Evolutionary conservation across 2,797 vertebrate genomes (phyloP).

Genomic region (Orestias chungarensis): DNA sequence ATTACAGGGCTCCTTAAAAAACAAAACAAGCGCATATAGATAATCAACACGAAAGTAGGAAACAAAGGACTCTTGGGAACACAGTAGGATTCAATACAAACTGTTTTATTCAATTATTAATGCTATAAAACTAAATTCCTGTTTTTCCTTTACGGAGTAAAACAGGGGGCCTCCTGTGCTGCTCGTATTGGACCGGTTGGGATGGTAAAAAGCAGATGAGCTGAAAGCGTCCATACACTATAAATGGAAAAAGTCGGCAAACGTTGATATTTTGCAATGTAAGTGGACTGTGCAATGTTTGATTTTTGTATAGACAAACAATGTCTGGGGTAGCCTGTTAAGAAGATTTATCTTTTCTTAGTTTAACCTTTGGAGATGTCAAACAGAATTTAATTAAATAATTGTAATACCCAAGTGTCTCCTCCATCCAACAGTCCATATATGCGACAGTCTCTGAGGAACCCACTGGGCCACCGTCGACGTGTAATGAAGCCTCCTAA

Average conservation of each 20-base stretch:
- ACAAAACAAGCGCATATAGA: background rate
- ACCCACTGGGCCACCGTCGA: slow-evolving; percentile 58
- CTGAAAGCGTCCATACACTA: background rate
- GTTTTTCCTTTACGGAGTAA: no score
- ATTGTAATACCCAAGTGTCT: slow-evolving; percentile 8
- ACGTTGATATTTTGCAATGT: background rate
- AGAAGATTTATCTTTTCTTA: no score
- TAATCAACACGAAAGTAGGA: slow-evolving; percentile 1
- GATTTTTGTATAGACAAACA: background rate
- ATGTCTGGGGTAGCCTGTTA: background rate
- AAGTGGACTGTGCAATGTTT: background rate
- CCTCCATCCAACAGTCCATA: background rate
- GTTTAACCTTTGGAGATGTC: background rate
- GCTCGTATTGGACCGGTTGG: no score
- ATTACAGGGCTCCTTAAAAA: slow-evolving; percentile 41
- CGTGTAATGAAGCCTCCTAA: slow-evolving; percentile 73
- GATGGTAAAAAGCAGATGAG: no score
- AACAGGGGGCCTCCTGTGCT: no score
- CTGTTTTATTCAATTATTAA: background rate
- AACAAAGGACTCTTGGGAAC: accelerated
- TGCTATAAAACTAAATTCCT: background rate
- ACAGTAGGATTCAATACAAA: background rate
- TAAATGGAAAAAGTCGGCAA: background rate
- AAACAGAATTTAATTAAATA: background rate
- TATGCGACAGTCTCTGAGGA: slow-evolving; percentile 30